Base-by-base conservation (phyloP, 2,113 vertebrate species). In the Leptocoma aspasia region DNA sequence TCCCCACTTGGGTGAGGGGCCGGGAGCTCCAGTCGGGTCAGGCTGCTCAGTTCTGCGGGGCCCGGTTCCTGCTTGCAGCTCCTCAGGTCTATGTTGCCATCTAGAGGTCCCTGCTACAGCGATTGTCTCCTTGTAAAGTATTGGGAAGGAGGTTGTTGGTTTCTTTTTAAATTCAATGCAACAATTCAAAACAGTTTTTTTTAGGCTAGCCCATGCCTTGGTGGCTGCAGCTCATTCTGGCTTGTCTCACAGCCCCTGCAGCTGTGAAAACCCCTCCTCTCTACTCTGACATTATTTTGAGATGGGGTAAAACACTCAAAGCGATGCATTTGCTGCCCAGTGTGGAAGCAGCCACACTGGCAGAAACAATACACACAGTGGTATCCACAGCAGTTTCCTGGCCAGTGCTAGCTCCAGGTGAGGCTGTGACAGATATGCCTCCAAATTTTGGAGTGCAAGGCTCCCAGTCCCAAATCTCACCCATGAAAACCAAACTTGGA, bases 61-160 rank as follows among this genome's bases (percentile, higher is more conserved):
- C 64, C 61, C 35, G 0, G 19, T 9, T 71, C 53, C 45, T 37
- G 23, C 45, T 45, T 12, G 35, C 84, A 37, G 81, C 87, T 94
- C 54, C 30, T 73, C 94, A 33, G 86, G 90, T 88, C 76, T 90
- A 85, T 92, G 82, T 95, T 96, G 97, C 96, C 96, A 97, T 60
- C 97, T 97, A 97, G 96, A 92, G 96, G 95, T n/a, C 23, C 86
- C 42, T 44, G 49, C 49, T 71, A 73, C 72, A 45, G 27, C 3
- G 17, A 59, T 73, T 53, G 0, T 18, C 42, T 71, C 49, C 19
- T 88, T 22, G 24, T 47, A 13, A 71, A 68, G 33, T 15, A 15
- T 2, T 3, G 24, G 27, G 14, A 66, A 69, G 45, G 41, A 53
- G 33, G 5, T 4, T 21, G 22, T 26, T 28, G 2, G 6, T 33